phyloP scores from a whole-genome alignment of 2,797 vertebrate genomes.

The Gorsachius magnificus region DNA sequence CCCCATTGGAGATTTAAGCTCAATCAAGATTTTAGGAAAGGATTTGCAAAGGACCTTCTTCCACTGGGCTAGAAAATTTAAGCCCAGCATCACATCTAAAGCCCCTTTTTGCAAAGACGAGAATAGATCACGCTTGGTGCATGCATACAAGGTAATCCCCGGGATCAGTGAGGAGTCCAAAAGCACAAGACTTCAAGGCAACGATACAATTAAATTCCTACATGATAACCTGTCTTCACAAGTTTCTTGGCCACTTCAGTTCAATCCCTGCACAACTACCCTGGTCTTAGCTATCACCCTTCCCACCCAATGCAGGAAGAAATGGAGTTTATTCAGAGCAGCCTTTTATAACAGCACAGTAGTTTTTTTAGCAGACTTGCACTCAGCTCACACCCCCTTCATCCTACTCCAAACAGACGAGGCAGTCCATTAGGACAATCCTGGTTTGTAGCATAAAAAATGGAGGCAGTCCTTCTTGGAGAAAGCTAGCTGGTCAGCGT shows the following conservation, averaged over 20 bases:
- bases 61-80: not conserved
- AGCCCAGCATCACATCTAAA: not conserved
- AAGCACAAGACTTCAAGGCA: not conserved
- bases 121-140: rapidly evolving
- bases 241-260: not conserved
- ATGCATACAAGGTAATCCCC: not conserved
- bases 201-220: not conserved
- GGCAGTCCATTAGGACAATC: not conserved
- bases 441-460: not conserved
- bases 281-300: not conserved
- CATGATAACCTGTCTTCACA: not conserved
- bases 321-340: not conserved
- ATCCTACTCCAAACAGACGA: not conserved
- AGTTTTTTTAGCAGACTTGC: not conserved
- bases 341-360: not conserved
- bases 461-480: not conserved
- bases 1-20: not conserved
- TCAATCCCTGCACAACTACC: not conserved
- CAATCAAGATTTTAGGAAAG: not conserved
- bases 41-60: not conserved
- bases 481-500: not conserved
- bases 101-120: not conserved
- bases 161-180: not conserved
- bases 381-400: not conserved
- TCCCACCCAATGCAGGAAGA: not conserved